Evolutionary conservation across 2,113 vertebrate species (phyloP), one percentile per base, ranked within the genome.

Genomic region (Aegotheles bennettii): DNA sequence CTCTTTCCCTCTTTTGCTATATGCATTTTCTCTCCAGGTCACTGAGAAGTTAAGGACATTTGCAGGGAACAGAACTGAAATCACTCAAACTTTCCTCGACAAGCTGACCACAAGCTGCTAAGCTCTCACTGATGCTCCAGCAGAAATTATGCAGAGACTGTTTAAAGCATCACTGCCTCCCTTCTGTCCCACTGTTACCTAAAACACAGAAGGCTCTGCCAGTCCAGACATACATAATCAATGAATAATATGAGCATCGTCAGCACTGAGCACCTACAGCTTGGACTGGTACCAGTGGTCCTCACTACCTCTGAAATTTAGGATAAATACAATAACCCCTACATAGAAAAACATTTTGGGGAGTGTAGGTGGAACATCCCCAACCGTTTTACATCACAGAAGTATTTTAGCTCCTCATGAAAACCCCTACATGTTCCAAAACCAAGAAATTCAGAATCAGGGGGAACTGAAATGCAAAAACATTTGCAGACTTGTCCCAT

Each of bases 391-490:
- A 26, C 42, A 29, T 2, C 2, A 6, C 16, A 29, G 33, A 43
- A 48, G 16, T 20, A 14, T 15, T 75, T 33, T 4, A 26, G 5
- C 31, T 43, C 83, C 57, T 13, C 13, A 1, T 6, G 15, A 70
- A 17, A 4, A 0, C 5, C 23, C 15, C 35, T 10, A 6, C 6
- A 0, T 1, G 12, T n/a, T 43, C 50, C 20, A n/a, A 69, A 35
- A 0, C 20, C 40, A n/a, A 64, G 24, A 35, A 16, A 19, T 16
- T 16, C 45, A 38, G 64, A 23, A 26, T 3, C 1, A 1, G 47
- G 53, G 47, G 26, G 16, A 24, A 48, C 21, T 26, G 13, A 4
- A 48, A 50, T 1, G 11, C 63, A 8, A 11, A 51, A 16, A 7
- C 0, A 3, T 24, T 24, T 25, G 18, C 40, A 33, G 64, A 6